Percentiles rank a stretch among this genome's conserved stretches.
phyloP scores from a whole-genome alignment of 2,797 vertebrate genomes.

The Muscicapa comitata region DNA sequence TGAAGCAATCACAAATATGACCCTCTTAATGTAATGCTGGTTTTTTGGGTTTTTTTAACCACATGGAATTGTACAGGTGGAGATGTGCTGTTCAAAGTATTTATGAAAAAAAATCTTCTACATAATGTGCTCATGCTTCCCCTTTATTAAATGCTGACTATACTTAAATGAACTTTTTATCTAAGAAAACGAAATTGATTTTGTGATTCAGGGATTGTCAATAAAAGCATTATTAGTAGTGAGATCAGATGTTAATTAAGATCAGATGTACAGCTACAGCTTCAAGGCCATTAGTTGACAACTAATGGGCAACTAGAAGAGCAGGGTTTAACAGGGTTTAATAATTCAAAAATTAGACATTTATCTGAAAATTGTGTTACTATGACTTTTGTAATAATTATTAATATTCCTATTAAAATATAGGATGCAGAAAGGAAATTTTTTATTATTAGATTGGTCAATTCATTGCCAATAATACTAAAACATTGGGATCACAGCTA shows the following conservation, averaged over 20 bases:
- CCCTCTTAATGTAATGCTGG: neutral
- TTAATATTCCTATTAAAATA: neutral
- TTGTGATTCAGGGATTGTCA: conserved; percentile 42
- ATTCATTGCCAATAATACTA: neutral
- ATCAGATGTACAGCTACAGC: neutral
- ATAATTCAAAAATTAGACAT: neutral
- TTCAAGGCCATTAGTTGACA: conserved; percentile 16
- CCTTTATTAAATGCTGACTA: conserved; percentile 40
- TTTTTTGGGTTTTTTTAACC: neutral
- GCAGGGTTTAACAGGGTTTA: neutral
- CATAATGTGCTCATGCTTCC: neutral
- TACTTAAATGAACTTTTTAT: conserved; percentile 42
- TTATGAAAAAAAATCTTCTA: neutral
- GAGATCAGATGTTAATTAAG: conserved; percentile 41
- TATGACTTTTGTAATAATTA: neutral
- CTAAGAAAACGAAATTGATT: conserved; percentile 49
- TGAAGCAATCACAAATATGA: neutral
- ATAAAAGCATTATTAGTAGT: conserved; percentile 42
- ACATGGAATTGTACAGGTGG: neutral
- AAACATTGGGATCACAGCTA: neutral
- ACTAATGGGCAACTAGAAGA: neutral
- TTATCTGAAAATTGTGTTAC: neutral
- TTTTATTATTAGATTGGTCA: neutral
- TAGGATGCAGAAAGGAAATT: fast-evolving
- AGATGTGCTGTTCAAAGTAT: neutral